phyloP scores from a whole-genome alignment of 1,140 invertebrate species.

The Drosophila trapezifrons region DNA sequence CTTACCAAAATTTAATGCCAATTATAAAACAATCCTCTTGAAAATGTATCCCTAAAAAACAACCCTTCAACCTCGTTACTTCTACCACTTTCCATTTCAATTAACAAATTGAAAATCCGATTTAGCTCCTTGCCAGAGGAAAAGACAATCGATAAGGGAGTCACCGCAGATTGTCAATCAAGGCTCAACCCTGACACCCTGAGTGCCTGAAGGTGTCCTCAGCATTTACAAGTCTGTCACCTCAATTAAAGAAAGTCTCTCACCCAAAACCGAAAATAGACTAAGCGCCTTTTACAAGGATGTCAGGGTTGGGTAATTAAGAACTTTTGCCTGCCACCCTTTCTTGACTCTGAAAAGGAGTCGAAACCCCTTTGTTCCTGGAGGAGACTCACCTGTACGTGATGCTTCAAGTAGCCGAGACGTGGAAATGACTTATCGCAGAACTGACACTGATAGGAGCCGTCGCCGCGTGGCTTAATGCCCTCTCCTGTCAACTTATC shows the following conservation, averaged over 20 bases:
- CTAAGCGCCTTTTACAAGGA: conserved; percentile 33
- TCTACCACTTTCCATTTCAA: conserved; percentile 39
- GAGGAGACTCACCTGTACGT: conserved; percentile 91
- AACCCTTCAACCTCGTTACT: not conserved
- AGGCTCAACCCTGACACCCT: conserved; percentile 11
- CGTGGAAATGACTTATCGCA: conserved; percentile 96
- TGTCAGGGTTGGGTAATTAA: conserved; percentile 26
- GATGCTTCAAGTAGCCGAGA: conserved; percentile 94
- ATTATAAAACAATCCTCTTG: not conserved
- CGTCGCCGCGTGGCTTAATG: conserved; percentile 80
- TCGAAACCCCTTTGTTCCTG: conserved; percentile 11
- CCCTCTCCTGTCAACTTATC: conserved; percentile 84
- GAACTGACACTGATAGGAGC: conserved; percentile 94
- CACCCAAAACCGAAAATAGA: conserved; percentile 7
- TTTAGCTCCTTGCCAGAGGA: no score
- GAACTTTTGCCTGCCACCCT: conserved; percentile 13
- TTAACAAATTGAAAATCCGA: conserved; percentile 17
- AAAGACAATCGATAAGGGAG: conserved; percentile 18
- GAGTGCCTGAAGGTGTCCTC: conserved; percentile 19
- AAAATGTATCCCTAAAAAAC: not conserved
- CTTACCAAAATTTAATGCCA: not conserved
- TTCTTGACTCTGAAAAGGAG: conserved; percentile 3
- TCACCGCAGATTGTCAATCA: conserved; percentile 20
- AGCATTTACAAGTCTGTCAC: not conserved
- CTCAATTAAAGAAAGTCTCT: conserved; percentile 22